These are phyloP conservation scores for Barnardius zonarius DNA, from an alignment of 2,113 vertebrate species.

Conservation along the genomic window DNA sequence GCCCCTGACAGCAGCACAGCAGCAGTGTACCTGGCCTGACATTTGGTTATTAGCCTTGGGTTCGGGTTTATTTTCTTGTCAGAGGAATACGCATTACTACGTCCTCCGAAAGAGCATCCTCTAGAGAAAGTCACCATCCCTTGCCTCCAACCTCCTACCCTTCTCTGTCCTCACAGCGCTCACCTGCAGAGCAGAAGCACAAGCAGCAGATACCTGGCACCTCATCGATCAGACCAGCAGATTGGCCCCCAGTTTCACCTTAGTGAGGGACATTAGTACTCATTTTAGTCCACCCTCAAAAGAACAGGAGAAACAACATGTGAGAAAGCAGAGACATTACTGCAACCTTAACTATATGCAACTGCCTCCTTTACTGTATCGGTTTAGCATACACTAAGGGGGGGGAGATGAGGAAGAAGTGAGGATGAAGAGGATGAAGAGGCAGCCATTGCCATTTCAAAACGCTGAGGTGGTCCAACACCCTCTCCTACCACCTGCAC, in stretches of 20 bases:
- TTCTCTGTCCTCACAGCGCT: not conserved
- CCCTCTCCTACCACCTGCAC: not conserved
- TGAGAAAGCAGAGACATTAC: not conserved
- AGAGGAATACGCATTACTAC: rapidly evolving
- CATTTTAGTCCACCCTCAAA: not conserved
- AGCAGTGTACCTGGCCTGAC: not conserved
- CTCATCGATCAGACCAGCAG: not conserved
- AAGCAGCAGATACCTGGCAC: not conserved
- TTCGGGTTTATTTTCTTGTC: not conserved
- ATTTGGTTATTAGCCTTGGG: not conserved
- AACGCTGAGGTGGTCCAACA: not conserved
- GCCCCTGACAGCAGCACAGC: not conserved
- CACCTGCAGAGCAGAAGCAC: not conserved
- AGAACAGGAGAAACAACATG: not conserved
- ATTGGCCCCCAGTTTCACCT: not conserved
- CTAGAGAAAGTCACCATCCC: not conserved
- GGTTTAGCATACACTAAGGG: not conserved
- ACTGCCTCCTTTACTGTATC: not conserved
- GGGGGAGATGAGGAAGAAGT: not conserved
- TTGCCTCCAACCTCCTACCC: not conserved
- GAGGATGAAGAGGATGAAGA: constrained; percentile 43
- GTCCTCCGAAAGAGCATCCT: not conserved
- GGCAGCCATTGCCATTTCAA: not conserved
- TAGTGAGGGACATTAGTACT: not conserved
- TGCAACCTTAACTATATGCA: not conserved